Base-by-base conservation (phyloP, 23 tunicate species). In the Styela plicata region DNA sequence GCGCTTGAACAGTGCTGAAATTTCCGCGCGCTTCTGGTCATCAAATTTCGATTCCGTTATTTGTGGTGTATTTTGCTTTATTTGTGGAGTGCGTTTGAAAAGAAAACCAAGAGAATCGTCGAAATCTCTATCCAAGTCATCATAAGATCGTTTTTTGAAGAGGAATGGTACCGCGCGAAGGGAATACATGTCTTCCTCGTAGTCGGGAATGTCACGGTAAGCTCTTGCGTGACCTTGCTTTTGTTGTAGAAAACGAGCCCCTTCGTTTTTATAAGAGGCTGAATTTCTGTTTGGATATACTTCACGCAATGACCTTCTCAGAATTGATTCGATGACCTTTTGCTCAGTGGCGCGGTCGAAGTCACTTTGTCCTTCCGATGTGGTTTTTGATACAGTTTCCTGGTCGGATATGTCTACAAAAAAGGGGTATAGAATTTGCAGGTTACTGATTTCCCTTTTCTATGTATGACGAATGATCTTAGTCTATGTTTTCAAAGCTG, bases 91-190 rank as follows among this genome's bases (percentile, higher is more conserved):
- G 13, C 57, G 57, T 44, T 44, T 44, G 57, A 44, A 44, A 44
- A 44, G 57, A 13, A 44, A 44, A 44, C 57, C 57, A 7, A 44
- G 13, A 44, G 57, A 44, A 44, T 44, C 57, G 57, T 44, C 57
- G 57, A 44, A 44, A 44, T 44, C 57, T 44, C 57, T 44, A 44
- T 44, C 57, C 57, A 7, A 44, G 13, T 44, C 57, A 44, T 44
- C 57, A 13, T 44, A 44, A 7, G 57, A 44, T 44, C 57, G 57
- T 36, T 71, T 71, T 30, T 34, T 31, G 37, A 71, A 71, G 17
- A 71, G 77, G 17, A 33, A 28, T 31, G 77, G 77, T 18, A 71
- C 34, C 2, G 77, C 77, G 17, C 77, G 77, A 17, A 28, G 77
- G 24, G 77, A 34, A 32, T 71, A 71, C 71, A 28, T 44, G 57